A percentile compares a stretch with the other conserved stretches of the same genome.
Evolutionary conservation across 2,797 vertebrate species (phyloP).

Genomic region (Lutjanus campechanus): DNA sequence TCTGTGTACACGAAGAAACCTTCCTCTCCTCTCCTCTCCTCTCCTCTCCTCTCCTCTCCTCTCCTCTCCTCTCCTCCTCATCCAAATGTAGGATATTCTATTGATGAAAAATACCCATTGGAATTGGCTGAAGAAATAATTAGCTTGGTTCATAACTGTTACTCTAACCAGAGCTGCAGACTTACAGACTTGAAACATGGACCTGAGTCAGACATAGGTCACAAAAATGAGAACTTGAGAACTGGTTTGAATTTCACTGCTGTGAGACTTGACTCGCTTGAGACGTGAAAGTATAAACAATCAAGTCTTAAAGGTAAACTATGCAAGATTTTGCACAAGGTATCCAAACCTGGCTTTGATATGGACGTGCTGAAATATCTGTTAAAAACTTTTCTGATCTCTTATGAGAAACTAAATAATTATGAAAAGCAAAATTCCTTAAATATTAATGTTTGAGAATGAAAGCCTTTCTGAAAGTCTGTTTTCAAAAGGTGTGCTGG

Average conservation of each 20-base stretch:
- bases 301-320: background rate
- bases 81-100: constrained; percentile 6
- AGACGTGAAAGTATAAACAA: background rate
- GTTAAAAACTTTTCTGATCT: constrained; percentile 19
- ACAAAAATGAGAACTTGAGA: background rate
- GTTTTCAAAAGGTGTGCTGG: constrained; percentile 16
- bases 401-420: constrained; percentile 29
- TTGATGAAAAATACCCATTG: background rate
- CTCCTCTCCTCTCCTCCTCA: no score
- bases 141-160: background rate
- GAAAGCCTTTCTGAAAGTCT: background rate
- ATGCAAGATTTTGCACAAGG: background rate
- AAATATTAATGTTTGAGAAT: background rate
- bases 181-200: background rate
- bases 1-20: constrained; percentile 23
- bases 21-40: constrained; percentile 6
- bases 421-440: constrained; percentile 29
- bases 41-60: no score
- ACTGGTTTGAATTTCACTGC: background rate
- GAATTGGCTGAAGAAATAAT: constrained; percentile 16
- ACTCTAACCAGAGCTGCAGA: background rate
- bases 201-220: background rate
- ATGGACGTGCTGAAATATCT: background rate
- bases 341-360: constrained; percentile 42
- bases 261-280: background rate